Evolutionary conservation across 2,888 invertebrate species (phyloP), one percentile per base, ranked within the genome.

Genomic region (Embidobia sp.): DNA sequence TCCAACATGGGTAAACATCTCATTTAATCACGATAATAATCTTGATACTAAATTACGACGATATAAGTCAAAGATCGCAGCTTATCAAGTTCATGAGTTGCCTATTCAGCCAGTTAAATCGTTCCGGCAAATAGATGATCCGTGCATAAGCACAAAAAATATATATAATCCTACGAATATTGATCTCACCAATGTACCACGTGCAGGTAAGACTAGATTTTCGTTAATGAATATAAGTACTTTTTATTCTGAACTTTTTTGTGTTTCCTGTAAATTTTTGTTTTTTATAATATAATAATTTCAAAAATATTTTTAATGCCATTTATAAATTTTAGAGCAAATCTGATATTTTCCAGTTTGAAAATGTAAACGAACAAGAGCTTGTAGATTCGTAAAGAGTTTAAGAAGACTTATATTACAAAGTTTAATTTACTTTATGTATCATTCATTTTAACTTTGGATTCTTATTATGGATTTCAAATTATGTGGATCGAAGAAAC

Each of bases 1-100:
- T 88, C 95, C 96, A 0, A 96, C 96, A 0, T 95, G 94, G 91
- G 90, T 94, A 0, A 94, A 93, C 85, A 93, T 97, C 82, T 93
- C 94, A 31, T 87, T 95, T 19, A 91, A 91, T 0, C 92, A 95
- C 0, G 90, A 94, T 0, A 92, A 92, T 44, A 92, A 94, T 80
- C 90, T 94, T 63, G 93, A 94, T 88, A 93, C 93, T 0, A 93
- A 93, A 85, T 90, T 94, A 1, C 93, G 95, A 26, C 93, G 95
- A 26, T 95, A 94, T 84, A 94, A 94, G 16, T 93, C 94, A 53
- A 94, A 94, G 81, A 93, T 95, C 74, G 91, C 93, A 0, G 93
- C 93, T 75, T 95, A 95, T 85, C 92, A 91, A 87, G 93, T 96
- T 79, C 93, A 93, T 82, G 93, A 93, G 53, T 89, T 96, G 76